A percentile compares a stretch with the other conserved stretches of the same genome.
phyloP scores from a whole-genome alignment of 2,888 invertebrate species.

The Clostera curtula region DNA sequence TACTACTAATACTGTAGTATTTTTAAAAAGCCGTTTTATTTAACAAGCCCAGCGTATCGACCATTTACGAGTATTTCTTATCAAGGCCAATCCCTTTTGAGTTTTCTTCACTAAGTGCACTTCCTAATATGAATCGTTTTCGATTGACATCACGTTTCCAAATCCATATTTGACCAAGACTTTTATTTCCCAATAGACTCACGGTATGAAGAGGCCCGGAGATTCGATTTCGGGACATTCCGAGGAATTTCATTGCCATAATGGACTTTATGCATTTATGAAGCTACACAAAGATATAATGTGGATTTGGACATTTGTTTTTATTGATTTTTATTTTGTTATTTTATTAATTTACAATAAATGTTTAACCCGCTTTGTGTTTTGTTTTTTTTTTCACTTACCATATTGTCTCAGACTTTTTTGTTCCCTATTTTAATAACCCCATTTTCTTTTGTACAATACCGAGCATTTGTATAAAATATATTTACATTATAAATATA shows the following conservation, averaged over 20 bases:
- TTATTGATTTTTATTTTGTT: conserved; percentile 40
- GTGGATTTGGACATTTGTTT: conserved; percentile 55
- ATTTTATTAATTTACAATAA: conserved; percentile 43
- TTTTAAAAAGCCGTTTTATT: no score
- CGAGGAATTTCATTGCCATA: conserved; percentile 36
- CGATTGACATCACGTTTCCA: conserved; percentile 31
- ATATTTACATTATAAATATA: no score
- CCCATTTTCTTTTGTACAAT: no score
- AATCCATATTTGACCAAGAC: conserved; percentile 62
- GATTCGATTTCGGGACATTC: conserved; percentile 33
- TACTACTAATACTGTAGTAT: no score
- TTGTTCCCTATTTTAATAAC: conserved; percentile 16
- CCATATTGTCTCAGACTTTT: conserved; percentile 10
- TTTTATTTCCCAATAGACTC: conserved; percentile 66
- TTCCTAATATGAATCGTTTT: conserved; percentile 10
- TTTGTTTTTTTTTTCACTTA: conserved; percentile 16
- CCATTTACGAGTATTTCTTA: no score
- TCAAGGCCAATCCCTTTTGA: no score
- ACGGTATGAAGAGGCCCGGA: conserved; percentile 59
- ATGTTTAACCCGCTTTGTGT: conserved; percentile 47
- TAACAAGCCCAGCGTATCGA: no score
- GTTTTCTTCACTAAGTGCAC: no score
- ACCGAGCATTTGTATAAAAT: no score
- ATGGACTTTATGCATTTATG: conserved; percentile 55
- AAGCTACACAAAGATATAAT: conserved; percentile 44